Evolutionary conservation across 1,140 invertebrate genomes (phyloP).

Genomic region (Homarus americanus): DNA sequence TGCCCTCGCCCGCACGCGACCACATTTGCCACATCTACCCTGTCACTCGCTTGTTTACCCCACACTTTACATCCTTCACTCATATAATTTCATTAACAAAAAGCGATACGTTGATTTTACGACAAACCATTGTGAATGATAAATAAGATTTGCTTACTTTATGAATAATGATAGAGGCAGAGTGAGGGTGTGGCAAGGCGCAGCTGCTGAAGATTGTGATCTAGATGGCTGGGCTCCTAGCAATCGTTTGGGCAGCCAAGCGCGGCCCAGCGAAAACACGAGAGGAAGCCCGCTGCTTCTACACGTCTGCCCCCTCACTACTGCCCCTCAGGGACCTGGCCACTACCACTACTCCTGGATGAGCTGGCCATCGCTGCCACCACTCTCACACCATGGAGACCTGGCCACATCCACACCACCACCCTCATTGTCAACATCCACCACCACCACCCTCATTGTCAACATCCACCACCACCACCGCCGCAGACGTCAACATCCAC

Average conservation of each 20-base stretch:
- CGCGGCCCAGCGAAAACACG: constrained; percentile 10
- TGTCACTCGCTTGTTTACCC: not conserved
- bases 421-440: too few relatives aligned
- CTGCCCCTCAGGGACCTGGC: not conserved
- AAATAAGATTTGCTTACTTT: too few relatives aligned
- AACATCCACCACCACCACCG: not conserved
- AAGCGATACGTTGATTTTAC: not conserved
- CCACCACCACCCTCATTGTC: not conserved
- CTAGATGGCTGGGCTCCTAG: not conserved
- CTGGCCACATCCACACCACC: not conserved
- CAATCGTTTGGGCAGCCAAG: constrained; percentile 17
- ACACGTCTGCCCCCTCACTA: not conserved
- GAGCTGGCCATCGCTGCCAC: too few relatives aligned
- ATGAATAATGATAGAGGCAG: not conserved
- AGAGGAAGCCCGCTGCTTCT: not conserved
- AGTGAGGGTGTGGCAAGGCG: not conserved
- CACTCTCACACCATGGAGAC: not conserved
- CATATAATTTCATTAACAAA: not conserved
- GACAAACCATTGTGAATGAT: not conserved
- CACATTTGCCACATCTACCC: constrained; percentile 3
- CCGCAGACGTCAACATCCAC: too few relatives aligned
- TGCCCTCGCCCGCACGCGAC: constrained; percentile 37
- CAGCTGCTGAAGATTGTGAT: constrained; percentile 9
- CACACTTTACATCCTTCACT: not conserved
- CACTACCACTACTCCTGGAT: not conserved